Conservation (phyloP, 2,797 vertebrate species). For the Xiphorhynchus erythropygius region DNA sequence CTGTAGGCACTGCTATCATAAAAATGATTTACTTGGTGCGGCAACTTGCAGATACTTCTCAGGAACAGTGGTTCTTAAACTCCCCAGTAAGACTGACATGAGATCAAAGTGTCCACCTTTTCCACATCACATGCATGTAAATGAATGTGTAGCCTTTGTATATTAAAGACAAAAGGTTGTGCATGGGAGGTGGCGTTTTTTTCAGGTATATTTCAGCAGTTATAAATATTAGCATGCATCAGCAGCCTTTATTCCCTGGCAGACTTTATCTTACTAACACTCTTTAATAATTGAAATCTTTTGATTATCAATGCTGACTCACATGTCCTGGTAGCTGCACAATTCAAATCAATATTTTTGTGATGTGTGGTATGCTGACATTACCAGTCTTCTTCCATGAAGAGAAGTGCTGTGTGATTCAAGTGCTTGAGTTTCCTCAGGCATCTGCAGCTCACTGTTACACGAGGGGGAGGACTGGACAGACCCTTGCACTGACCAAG, state of each 20-base stretch:
- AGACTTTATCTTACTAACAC: background rate
- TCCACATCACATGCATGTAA: background rate
- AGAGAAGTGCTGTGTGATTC: background rate
- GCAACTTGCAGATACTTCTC: background rate
- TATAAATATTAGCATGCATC: background rate
- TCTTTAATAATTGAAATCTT: background rate
- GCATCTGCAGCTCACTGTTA: background rate
- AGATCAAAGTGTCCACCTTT: background rate
- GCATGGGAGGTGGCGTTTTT: background rate
- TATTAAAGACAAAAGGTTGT: background rate
- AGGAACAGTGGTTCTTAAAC: background rate
- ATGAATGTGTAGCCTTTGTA: background rate
- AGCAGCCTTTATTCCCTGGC: background rate
- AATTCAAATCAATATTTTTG: background rate
- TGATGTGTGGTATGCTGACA: background rate
- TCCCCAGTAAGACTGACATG: background rate
- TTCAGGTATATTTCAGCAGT: background rate
- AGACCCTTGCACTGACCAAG: background rate
- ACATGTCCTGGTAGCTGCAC: background rate
- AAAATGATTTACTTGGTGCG: background rate
- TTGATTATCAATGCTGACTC: background rate
- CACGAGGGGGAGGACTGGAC: background rate
- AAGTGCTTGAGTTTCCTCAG: background rate
- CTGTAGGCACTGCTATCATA: background rate
- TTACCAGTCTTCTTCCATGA: background rate